Base-by-base conservation (phyloP, 2,888 invertebrate species). In the Apoderus coryli region DNA sequence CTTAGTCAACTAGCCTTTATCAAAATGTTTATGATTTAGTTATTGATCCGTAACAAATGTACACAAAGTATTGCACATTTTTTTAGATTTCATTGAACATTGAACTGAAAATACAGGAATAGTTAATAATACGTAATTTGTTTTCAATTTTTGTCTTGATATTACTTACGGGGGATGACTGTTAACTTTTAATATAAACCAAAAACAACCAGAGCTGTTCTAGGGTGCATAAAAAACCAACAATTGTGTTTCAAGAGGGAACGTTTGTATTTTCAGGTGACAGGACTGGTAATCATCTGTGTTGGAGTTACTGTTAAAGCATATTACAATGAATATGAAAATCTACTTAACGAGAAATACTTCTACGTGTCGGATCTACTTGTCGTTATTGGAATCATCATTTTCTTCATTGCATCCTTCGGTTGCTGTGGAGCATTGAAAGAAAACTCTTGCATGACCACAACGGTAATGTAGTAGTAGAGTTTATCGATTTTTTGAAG, bases 371-470 rank as follows among this genome's bases (percentile, higher is more conserved):
- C 92, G 2, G 72, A 84, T 19, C 66, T 90, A 30, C 67, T 93
- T 41, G 85, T 93, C 46, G 67, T 81, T 32, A 76, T 89, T 11
- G 92, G 92, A 9, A 64, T 78, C 10, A 65, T 88, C 36, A 80
- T 92, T 47, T 86, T 90, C 57, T 61, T 89, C 29, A 80, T 93
- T 10, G 84, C 90, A 28, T 89, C 92, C 68, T 77, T 93, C 45
- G 95, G 93, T 41, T 95, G 92, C 64, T 93, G 89, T 48, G 95
- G 95, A 19, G 92, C 93, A 10, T 69, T 86, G 34, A 84, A 84
- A 52, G 92, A 93, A 60, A 92, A 84, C 59, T 80, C 86, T 50
- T 89, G 88, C 65, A 85, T 93, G 80, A 79, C 89, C 37, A 71
- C 85, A 40, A 81, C 82, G 37, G 90, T 90, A 61, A 75, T 77